A percentile compares a stretch with the other conserved stretches of the same genome.
These are phyloP conservation scores for Himalopsyche anomala DNA, from an alignment of 2,888 invertebrate species.

Conservation along the genomic window DNA sequence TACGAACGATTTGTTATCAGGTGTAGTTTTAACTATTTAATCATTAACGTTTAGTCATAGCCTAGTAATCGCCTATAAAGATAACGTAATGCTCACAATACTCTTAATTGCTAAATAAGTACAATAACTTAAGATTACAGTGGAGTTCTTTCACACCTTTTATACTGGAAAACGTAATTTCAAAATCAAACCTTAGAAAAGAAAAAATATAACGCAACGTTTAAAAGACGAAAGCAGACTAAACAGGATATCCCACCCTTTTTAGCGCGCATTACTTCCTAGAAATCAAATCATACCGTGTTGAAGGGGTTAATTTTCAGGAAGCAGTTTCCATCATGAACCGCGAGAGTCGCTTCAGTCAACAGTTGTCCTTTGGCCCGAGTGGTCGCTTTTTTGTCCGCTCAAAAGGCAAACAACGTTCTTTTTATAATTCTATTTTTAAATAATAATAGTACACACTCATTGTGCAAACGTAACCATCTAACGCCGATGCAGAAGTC, in stretches of 20 bases:
- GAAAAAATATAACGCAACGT: not conserved
- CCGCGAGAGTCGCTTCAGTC: constrained; percentile 31
- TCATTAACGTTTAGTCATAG: not conserved
- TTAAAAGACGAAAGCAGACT: too few relatives aligned
- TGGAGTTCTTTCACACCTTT: not conserved
- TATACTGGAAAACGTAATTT: not conserved
- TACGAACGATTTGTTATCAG: not conserved
- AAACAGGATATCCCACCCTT: too few relatives aligned
- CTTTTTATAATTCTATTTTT: constrained; percentile 19
- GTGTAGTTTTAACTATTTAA: not conserved
- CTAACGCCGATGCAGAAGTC: constrained; percentile 10
- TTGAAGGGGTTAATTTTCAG: constrained; percentile 28
- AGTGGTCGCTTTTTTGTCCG: constrained; percentile 14
- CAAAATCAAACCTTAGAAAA: not conserved
- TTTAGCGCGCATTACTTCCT: too few relatives aligned
- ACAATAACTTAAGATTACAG: not conserved
- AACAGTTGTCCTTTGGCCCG: constrained; percentile 36
- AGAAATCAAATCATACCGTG: too few relatives aligned
- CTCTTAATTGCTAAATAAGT: constrained; percentile 5
- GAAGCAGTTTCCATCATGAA: constrained; percentile 9
- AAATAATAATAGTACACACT: constrained; percentile 20
- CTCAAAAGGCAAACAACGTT: constrained; percentile 31
- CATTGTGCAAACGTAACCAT: constrained; percentile 41
- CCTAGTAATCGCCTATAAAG: constrained; percentile 30
- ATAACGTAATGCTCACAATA: not conserved